Evolutionary conservation across 2,113 vertebrate species (phyloP).

Genomic region (Paracanthobrama guichenoti): DNA sequence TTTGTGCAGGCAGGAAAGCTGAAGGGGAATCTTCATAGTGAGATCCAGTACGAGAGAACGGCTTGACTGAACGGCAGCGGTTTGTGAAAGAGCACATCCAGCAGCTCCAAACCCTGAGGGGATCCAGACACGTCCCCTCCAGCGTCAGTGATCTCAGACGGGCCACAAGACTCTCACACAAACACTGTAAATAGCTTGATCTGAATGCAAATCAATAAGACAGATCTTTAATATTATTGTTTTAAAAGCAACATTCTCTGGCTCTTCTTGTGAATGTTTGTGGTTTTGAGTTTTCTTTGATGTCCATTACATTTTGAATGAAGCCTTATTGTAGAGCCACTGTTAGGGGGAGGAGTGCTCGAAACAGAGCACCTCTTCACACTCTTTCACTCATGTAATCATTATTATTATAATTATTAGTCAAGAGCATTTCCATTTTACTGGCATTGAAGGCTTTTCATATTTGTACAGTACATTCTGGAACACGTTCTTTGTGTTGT

Average conservation of each 20-base stretch:
- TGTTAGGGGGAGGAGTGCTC: background rate
- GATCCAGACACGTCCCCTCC: slow-evolving; percentile 12
- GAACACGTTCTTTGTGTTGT: background rate
- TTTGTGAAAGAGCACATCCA: slow-evolving; percentile 20
- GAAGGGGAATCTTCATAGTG: slow-evolving; percentile 46
- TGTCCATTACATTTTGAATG: background rate
- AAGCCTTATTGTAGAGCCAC: background rate
- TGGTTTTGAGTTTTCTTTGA: slow-evolving; percentile 7
- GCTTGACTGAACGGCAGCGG: slow-evolving; percentile 20
- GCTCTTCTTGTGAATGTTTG: background rate
- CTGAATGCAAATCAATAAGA: slow-evolving; percentile 9
- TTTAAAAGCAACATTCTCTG: background rate
- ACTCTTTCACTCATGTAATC: background rate
- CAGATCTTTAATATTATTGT: slow-evolving; percentile 1
- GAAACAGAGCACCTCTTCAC: background rate
- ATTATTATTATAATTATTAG: background rate
- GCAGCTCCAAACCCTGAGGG: slow-evolving; percentile 3
- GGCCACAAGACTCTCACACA: slow-evolving; percentile 33
- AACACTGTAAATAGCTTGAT: slow-evolving; percentile 54
- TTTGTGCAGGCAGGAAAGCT: slow-evolving; percentile 50
- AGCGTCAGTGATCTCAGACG: slow-evolving; percentile 10
- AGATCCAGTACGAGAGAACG: slow-evolving; percentile 4
- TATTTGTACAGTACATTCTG: background rate
- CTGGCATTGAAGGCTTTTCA: background rate
- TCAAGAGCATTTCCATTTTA: slow-evolving; percentile 2